Evolutionary conservation across 2,797 vertebrate species (phyloP), one percentile per base, ranked within the genome.

Genomic region (Rachycentron canadum): DNA sequence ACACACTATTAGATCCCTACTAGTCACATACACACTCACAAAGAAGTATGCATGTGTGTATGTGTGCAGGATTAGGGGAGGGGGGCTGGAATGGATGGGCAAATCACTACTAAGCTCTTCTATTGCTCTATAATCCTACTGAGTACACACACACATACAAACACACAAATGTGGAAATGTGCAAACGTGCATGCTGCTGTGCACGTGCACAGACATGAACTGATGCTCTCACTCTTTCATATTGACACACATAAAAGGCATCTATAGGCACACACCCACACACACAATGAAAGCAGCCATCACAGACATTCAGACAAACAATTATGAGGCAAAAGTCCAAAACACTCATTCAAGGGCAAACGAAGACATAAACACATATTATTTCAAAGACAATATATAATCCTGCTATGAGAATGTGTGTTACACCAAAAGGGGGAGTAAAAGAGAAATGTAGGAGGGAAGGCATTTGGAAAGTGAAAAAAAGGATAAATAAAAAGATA

Each of bases 31-130:
- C 81, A 75, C 83, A 73, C 79, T 74, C 63, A 76, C 40, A 81
- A 23, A 64, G 21, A 75, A 49, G 63, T 52, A 59, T 55, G 32
- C 21, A 30, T 64, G 78, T 55, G 61, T 74, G 64, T 75, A 78
- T 81, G 76, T 67, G 68, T 79, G 81, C 1, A 84, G 89, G 89
- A 93, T 93, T 93, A 92, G 78, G 83, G 32, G 32, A 32, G 32
- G 84, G 87, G 86, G 90, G 90, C 88, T 90, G 90, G 89, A 87
- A 93, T 90, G 88, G 88, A 88, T 71, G 88, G 84, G 85, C 85
- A 94, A 94, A 94, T 90, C 91, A 93, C 88, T 81, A 78, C 84
- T 94, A 94, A 94, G 71, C 91, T 89, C 73, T 85, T 91, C 89
- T 92, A 92, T 90, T 93, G 91, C 93, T 91, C 75, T 86, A 84